Evolutionary conservation across 2,888 invertebrate genomes (phyloP).

Genomic region (Cylloceria caligata): DNA sequence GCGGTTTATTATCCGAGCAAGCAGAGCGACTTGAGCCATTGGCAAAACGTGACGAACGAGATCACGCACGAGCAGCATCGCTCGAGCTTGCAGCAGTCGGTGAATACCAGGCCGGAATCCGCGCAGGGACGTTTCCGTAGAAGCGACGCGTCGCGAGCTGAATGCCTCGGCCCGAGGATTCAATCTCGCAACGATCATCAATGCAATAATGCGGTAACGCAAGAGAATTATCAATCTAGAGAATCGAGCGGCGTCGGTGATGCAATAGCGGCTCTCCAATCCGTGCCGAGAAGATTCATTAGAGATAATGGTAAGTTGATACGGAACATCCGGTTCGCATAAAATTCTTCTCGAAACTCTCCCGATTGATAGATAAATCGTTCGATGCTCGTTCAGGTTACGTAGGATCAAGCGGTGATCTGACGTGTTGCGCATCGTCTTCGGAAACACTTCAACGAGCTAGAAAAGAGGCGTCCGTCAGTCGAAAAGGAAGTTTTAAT

Average conservation of each 20-base stretch:
- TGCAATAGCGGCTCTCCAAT: constrained; percentile 67
- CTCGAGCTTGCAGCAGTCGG: constrained; percentile 16
- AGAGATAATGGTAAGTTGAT: constrained; percentile 75
- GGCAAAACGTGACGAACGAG: constrained; percentile 65
- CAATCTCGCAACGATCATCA: constrained; percentile 51
- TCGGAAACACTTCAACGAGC: constrained; percentile 78
- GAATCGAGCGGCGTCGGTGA: constrained; percentile 68
- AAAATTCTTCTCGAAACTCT: neutral
- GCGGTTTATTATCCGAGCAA: constrained; percentile 68
- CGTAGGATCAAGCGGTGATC: constrained; percentile 78
- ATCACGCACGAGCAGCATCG: constrained; percentile 49
- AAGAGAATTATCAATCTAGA: constrained; percentile 68
- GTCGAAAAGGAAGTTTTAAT: constrained; percentile 82
- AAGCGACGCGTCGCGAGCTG: neutral
- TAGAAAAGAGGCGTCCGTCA: constrained; percentile 75
- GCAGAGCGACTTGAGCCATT: constrained; percentile 56
- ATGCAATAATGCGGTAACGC: constrained; percentile 25
- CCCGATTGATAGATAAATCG: neutral
- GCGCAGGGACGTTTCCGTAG: constrained; percentile 38
- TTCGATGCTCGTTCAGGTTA: constrained; percentile 70
- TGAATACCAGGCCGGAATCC: constrained; percentile 27
- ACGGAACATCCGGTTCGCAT: constrained; percentile 26
- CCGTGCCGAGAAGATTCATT: constrained; percentile 71
- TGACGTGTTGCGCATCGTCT: constrained; percentile 72
- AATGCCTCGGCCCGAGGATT: constrained; percentile 15